Conservation (phyloP, 2,797 vertebrate species). For the Tauraco hartlaubi region DNA sequence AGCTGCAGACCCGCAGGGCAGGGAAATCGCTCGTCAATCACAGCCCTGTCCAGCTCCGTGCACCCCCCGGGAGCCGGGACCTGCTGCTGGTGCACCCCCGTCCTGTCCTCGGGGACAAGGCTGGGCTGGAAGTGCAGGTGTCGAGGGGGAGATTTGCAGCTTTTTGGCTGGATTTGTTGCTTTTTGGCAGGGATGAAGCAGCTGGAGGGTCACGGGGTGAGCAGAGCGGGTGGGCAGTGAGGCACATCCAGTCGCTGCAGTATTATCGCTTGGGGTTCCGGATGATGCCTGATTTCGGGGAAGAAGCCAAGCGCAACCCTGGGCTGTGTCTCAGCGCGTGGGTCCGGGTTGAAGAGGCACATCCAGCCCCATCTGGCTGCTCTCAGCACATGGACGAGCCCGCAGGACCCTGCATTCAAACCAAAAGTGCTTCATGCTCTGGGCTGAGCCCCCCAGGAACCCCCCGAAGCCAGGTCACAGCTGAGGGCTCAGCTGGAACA, state of each 20-base stretch:
- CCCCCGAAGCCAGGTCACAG: rapidly evolving
- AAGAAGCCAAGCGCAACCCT: not conserved
- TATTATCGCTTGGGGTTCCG: not conserved
- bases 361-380: not conserved
- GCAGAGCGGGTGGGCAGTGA: rapidly evolving
- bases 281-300: not conserved
- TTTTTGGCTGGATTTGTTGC: not conserved
- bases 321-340: rapidly evolving
- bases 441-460: not conserved
- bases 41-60: rapidly evolving
- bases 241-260: rapidly evolving
- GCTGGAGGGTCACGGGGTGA: not conserved
- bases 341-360: rapidly evolving
- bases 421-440: rapidly evolving
- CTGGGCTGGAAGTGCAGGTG: not conserved
- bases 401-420: not conserved
- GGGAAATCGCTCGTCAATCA: not conserved
- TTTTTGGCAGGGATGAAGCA: not conserved
- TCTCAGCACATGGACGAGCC: rapidly evolving
- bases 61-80: not conserved
- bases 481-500: not conserved
- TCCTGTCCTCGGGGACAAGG: not conserved
- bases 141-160: not conserved
- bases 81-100: not conserved
- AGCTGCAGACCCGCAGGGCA: not conserved